Conservation (phyloP, 2,113 vertebrate genomes). For the western clawed frog (Xenopus tropicalis) region DNA sequence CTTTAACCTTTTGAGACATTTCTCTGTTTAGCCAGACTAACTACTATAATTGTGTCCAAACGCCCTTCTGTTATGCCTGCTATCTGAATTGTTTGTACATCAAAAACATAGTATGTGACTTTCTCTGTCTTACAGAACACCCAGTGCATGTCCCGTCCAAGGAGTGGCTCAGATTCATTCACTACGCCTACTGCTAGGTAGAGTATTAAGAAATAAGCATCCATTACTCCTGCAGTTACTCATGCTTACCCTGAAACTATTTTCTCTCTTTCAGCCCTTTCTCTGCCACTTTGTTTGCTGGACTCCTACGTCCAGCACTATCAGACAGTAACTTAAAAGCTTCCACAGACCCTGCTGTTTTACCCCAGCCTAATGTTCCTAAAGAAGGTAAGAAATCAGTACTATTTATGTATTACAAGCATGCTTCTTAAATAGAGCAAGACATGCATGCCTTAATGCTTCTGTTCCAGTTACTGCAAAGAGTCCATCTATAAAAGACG, state of each 20-base stretch:
- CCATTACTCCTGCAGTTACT: not conserved
- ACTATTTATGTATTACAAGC: too few species aligned
- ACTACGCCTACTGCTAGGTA: not conserved
- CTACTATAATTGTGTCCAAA: too few species aligned
- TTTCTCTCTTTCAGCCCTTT: not conserved
- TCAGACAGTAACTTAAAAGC: conserved; percentile 20
- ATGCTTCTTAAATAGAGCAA: too few species aligned
- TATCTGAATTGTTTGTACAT: not conserved
- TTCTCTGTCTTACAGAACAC: not conserved
- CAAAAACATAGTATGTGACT: not conserved
- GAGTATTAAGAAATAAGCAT: not conserved
- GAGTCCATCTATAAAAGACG: not conserved
- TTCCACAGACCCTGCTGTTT: not conserved
- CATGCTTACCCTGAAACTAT: not conserved
- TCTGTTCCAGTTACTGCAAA: too few species aligned
- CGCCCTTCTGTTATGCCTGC: too few species aligned
- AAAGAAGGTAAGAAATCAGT: conserved; percentile 8
- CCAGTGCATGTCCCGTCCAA: not conserved
- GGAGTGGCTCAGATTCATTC: conserved; percentile 20
- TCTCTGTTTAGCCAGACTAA: too few species aligned
- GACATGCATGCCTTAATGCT: too few species aligned
- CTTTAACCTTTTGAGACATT: too few species aligned
- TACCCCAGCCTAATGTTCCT: not conserved
- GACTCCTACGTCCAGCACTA: not conserved
- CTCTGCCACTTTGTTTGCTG: not conserved